These are phyloP conservation scores for Halesus radiatus DNA, from an alignment of 1,140 invertebrate genomes.

Conservation along the genomic window DNA sequence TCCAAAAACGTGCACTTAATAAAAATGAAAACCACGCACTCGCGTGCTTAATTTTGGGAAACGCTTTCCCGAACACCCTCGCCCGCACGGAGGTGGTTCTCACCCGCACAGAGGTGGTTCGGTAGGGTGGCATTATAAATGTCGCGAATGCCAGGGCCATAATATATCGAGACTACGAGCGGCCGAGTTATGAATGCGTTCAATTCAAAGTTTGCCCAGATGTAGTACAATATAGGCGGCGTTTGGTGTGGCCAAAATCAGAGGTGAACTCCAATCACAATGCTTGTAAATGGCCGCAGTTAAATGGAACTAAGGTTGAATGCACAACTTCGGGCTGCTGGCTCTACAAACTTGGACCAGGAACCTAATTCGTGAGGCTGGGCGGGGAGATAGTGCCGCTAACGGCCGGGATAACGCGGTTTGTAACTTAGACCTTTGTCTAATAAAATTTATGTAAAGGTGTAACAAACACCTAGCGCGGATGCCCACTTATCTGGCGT, in stretches of 20 bases:
- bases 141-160: constrained; percentile 4
- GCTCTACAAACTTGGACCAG: not conserved
- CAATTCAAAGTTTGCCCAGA: constrained; percentile 33
- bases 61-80: too few relatives aligned
- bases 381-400: too few relatives aligned
- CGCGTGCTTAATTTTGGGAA: too few relatives aligned
- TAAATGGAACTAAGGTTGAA: not conserved
- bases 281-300: constrained; percentile 28
- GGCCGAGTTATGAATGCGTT: constrained; percentile 36
- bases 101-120: too few relatives aligned
- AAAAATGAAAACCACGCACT: too few relatives aligned
- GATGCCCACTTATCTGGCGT: too few relatives aligned
- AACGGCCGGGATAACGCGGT: too few relatives aligned
- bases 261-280: constrained; percentile 37
- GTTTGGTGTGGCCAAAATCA: not conserved
- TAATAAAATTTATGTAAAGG: too few relatives aligned
- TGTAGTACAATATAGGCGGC: constrained; percentile 29
- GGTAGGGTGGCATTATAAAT: not conserved
- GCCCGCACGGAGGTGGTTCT: too few relatives aligned
- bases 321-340: constrained; percentile 6
- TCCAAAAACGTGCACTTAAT: too few relatives aligned
- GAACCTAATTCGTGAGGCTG: not conserved
- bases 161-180: constrained; percentile 20
- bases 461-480: too few relatives aligned
- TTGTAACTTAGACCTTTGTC: too few relatives aligned